These are phyloP conservation scores for Ormyrus labotus DNA, from an alignment of 2,888 invertebrate genomes.

Conservation along the genomic window DNA sequence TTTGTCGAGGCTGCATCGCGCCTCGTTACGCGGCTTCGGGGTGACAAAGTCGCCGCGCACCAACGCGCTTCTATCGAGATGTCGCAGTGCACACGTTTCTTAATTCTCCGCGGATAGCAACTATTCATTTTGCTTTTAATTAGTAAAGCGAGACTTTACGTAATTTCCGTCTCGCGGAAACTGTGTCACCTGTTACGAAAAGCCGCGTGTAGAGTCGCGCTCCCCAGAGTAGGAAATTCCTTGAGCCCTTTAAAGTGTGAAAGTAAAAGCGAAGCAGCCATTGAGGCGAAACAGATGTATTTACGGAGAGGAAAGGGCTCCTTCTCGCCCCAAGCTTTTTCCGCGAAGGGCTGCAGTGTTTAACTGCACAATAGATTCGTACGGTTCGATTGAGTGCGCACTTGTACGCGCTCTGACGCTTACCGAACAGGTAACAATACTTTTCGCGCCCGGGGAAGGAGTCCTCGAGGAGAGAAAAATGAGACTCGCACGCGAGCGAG, in stretches of 20 bases:
- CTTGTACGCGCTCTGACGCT: slow-evolving; percentile 37
- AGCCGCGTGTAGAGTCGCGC: slow-evolving; percentile 13
- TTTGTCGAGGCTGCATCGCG: slow-evolving; percentile 65
- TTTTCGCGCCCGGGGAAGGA: slow-evolving; percentile 55
- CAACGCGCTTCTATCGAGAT: not conserved
- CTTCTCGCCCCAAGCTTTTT: not conserved
- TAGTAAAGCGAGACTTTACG: not conserved
- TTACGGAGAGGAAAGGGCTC: slow-evolving; percentile 24
- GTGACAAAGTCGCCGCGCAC: not conserved
- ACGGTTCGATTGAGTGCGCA: slow-evolving; percentile 49
- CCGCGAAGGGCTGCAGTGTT: slow-evolving; percentile 29
- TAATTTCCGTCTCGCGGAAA: not conserved
- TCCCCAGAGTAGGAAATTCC: slow-evolving; percentile 27
- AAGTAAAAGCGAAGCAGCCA: slow-evolving; percentile 14
- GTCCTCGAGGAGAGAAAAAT: not conserved
- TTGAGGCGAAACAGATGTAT: slow-evolving; percentile 37
- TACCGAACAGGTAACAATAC: slow-evolving; percentile 52
- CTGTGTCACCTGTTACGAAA: not conserved
- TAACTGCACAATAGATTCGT: slow-evolving; percentile 42
- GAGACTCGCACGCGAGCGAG: not conserved
- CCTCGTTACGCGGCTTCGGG: slow-evolving; percentile 67
- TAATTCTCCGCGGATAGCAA: not conserved
- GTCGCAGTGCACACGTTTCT: not conserved
- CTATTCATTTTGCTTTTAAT: not conserved
- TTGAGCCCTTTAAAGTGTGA: slow-evolving; percentile 38